Conservation (phyloP, 2,888 invertebrate species). For the Cantharis flavilabris region DNA sequence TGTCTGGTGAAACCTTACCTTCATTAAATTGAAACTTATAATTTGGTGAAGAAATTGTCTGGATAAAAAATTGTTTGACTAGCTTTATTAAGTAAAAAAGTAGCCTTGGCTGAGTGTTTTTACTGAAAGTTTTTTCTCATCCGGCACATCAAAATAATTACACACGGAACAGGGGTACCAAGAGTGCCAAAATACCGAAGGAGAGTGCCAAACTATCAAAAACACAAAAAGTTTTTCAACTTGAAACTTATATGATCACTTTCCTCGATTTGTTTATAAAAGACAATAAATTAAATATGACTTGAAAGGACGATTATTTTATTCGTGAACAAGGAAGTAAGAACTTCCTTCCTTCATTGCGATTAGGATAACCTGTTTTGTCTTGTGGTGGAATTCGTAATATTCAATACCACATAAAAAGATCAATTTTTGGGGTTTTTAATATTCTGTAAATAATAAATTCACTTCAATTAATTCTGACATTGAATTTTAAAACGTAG, state of each 20-base stretch:
- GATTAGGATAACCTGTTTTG: background rate
- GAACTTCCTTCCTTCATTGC: background rate
- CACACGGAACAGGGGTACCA: background rate
- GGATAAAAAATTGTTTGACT: background rate
- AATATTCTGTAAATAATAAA: background rate
- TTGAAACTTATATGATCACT: too few species aligned
- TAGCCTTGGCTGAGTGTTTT: background rate
- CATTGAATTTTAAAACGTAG: background rate
- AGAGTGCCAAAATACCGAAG: background rate
- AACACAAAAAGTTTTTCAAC: background rate
- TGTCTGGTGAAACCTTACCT: too few species aligned
- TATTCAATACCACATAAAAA: background rate
- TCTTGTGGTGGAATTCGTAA: background rate
- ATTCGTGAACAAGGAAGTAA: background rate
- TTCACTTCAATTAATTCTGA: background rate
- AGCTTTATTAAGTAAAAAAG: background rate
- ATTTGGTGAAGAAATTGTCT: background rate
- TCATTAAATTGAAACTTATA: too few species aligned
- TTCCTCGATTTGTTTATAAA: background rate
- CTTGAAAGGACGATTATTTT: background rate
- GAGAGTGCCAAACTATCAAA: background rate
- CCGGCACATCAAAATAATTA: background rate
- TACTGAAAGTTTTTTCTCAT: background rate
- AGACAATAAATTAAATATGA: background rate
- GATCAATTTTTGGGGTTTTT: background rate